These are phyloP conservation scores for Enteromius afrohamiltoni DNA, from an alignment of 2,797 vertebrate species.

Conservation along the genomic window DNA sequence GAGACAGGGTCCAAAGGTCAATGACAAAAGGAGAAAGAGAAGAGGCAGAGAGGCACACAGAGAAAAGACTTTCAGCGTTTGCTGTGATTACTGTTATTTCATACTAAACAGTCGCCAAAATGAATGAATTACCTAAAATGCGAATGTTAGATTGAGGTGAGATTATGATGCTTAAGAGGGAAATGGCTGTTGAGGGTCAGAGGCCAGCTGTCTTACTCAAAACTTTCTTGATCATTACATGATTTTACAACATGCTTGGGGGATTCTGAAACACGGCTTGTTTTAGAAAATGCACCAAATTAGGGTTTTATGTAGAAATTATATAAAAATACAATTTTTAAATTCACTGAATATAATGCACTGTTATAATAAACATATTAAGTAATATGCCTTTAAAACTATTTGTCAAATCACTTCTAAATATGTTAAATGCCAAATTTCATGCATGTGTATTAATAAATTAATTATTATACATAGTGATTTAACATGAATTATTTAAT, in stretches of 20 bases:
- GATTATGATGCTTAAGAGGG: conserved; percentile 3
- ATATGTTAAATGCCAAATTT: background rate
- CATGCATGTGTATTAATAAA: background rate
- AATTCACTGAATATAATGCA: background rate
- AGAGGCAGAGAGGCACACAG: conserved; percentile 62
- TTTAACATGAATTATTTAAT: background rate
- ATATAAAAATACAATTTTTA: background rate
- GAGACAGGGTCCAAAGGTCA: conserved; percentile 75
- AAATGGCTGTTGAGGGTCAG: conserved; percentile 12
- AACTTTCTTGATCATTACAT: background rate
- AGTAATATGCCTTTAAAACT: background rate
- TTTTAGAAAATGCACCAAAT: background rate
- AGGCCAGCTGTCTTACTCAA: background rate
- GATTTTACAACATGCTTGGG: background rate
- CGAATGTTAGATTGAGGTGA: conserved; percentile 6
- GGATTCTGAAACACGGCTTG: too few species aligned
- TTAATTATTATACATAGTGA: background rate
- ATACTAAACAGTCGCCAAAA: conserved; percentile 32
- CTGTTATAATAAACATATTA: background rate
- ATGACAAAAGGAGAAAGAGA: conserved; percentile 75
- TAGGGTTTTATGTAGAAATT: background rate
- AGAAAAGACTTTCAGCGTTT: conserved; percentile 42
- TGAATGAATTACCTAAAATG: conserved; percentile 8
- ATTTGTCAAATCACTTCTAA: background rate
- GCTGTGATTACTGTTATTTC: conserved; percentile 53